Conservation (phyloP, 2,888 invertebrate species). For the Oeneis ivallda region DNA sequence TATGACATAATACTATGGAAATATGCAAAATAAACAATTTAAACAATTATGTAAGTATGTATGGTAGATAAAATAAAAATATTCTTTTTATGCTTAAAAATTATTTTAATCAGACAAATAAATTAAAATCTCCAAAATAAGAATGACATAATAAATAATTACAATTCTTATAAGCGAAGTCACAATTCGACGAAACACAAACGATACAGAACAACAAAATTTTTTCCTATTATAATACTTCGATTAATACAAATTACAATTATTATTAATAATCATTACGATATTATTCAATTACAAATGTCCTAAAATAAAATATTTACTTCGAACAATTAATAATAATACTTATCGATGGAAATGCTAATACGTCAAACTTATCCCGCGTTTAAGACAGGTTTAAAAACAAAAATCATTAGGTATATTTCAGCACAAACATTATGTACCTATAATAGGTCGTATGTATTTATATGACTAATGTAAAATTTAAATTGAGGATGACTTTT, state of each 20-base stretch:
- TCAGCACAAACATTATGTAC: background rate
- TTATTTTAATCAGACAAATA: constrained; percentile 80
- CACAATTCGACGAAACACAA: constrained; percentile 60
- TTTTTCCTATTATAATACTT: constrained; percentile 56
- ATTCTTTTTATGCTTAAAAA: constrained; percentile 59
- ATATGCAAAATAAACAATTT: too few relatives aligned
- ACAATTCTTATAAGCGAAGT: constrained; percentile 56
- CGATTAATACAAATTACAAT: constrained; percentile 48
- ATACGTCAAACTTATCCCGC: too few relatives aligned
- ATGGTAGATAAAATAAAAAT: constrained; percentile 38
- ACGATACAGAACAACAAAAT: constrained; percentile 57
- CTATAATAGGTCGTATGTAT: background rate
- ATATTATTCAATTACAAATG: constrained; percentile 56
- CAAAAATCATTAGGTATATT: background rate
- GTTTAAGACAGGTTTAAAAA: too few relatives aligned
- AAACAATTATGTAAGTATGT: too few relatives aligned
- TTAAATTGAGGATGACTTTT: background rate
- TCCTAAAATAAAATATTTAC: constrained; percentile 57
- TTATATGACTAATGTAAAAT: background rate
- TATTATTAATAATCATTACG: constrained; percentile 49
- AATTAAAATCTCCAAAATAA: constrained; percentile 73
- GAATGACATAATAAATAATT: constrained; percentile 70
- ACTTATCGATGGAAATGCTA: constrained; percentile 13
- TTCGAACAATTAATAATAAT: constrained; percentile 43
- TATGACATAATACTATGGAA: too few relatives aligned